Evolutionary conservation across 2,888 invertebrate genomes (phyloP).

Genomic region (Plebejus anna): DNA sequence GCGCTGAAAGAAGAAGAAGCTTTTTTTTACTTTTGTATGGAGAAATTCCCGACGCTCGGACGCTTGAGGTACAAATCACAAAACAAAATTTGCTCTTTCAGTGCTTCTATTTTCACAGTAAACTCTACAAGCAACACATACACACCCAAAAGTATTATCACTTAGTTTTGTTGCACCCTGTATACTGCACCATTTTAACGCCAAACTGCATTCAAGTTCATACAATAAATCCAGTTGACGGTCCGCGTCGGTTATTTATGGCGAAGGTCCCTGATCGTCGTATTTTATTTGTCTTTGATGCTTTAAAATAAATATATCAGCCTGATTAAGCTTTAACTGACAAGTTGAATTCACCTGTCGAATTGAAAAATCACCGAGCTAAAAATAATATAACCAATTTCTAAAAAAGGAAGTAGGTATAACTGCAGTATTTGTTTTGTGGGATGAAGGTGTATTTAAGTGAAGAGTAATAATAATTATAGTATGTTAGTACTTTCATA

Average conservation of each 20-base stretch:
- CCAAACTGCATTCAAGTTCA: constrained; percentile 9
- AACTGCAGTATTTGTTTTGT: background rate
- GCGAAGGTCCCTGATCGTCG: constrained; percentile 4
- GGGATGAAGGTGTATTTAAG: background rate
- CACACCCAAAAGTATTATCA: background rate
- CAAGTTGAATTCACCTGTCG: constrained; percentile 17
- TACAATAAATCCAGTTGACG: constrained; percentile 11
- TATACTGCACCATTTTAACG: background rate
- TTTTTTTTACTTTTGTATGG: too few relatives aligned
- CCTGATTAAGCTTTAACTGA: constrained; percentile 18
- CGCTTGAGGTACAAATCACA: too few relatives aligned
- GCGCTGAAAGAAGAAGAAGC: too few relatives aligned
- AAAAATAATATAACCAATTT: background rate
- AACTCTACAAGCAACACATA: background rate
- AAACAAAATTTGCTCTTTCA: too few relatives aligned
- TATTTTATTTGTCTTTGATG: constrained; percentile 16
- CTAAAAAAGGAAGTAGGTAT: background rate
- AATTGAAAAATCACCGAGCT: constrained; percentile 10
- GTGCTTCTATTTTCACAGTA: background rate
- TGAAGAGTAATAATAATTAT: too few relatives aligned
- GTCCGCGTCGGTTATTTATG: constrained; percentile 13
- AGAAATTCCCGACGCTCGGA: too few relatives aligned
- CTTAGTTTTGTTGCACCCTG: background rate
- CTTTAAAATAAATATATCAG: constrained; percentile 13
- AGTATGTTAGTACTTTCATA: too few relatives aligned